phyloP scores from a whole-genome alignment of 2,113 vertebrate species.

The Xiphias gladius region DNA sequence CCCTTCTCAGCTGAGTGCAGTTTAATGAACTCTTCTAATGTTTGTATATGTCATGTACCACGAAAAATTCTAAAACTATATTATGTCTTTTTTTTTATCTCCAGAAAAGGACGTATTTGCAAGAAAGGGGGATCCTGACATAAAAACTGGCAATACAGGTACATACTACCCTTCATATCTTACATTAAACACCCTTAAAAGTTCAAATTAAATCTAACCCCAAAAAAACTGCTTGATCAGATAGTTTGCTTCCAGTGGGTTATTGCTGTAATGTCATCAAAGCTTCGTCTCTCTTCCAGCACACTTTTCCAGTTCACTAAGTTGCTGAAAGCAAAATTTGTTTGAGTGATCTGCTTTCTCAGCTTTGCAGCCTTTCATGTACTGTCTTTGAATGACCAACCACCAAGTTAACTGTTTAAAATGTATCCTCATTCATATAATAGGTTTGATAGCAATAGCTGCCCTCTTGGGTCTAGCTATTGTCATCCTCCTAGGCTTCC shows the following conservation, averaged over 20 bases:
- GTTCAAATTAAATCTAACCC: not conserved
- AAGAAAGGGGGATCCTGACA: conserved; percentile 30
- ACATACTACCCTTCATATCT: conserved; percentile 12
- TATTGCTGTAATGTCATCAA: not conserved
- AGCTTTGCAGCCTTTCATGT: not conserved
- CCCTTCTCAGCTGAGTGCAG: not conserved
- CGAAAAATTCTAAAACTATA: not conserved
- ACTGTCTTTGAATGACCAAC: not conserved
- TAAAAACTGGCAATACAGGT: conserved; percentile 61
- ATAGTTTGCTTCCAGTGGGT: not conserved
- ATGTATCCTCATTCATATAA: not conserved
- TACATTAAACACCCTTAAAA: not conserved
- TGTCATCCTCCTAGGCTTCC: conserved; percentile 83
- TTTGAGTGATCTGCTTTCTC: not conserved
- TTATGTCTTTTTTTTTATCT: conserved; percentile 3
- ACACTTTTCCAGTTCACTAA: conserved; percentile 18
- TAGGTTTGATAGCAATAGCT: conserved; percentile 81
- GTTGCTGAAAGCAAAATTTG: conserved; percentile 4
- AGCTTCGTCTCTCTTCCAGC: not conserved
- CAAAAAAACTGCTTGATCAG: conserved; percentile 1
- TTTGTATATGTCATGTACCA: not conserved
- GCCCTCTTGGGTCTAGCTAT: conserved; percentile 87
- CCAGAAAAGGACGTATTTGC: conserved; percentile 79
- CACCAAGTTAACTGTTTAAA: not conserved
- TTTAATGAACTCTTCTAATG: not conserved